phyloP scores from a whole-genome alignment of 2,797 vertebrate genomes.

The Ptychadena robeensis region DNA sequence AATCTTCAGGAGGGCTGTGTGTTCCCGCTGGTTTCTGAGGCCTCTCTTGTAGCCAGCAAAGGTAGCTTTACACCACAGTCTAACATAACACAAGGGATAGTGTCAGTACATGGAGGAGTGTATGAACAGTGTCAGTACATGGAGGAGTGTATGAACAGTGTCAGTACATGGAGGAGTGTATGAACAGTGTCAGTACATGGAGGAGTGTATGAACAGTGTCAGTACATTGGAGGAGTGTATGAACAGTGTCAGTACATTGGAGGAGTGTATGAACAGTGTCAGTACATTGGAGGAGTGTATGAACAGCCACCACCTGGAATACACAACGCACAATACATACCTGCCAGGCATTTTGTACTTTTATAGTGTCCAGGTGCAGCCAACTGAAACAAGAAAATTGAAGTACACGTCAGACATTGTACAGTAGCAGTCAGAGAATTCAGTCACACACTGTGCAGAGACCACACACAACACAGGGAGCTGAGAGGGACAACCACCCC shows the following conservation, averaged over 20 bases:
- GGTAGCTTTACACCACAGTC: conserved; percentile 95
- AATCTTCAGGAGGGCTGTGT: conserved; percentile 93
- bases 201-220: too few relatives aligned
- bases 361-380: conserved; percentile 75
- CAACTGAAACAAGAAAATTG: conserved; percentile 72
- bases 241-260: too few relatives aligned
- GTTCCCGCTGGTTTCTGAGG: conserved; percentile 94
- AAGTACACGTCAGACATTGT: too few relatives aligned
- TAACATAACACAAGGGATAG: conserved; percentile 59
- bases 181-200: background rate
- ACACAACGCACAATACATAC: conserved; percentile 69
- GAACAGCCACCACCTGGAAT: background rate
- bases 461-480: too few relatives aligned
- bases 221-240: too few relatives aligned
- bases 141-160: too few relatives aligned
- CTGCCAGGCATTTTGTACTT: conserved; percentile 87
- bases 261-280: too few relatives aligned
- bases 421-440: too few relatives aligned
- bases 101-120: background rate
- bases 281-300: background rate
- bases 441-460: background rate
- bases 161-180: background rate
- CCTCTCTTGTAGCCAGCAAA: conserved; percentile 97
- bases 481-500: too few relatives aligned
- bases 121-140: background rate